Base-by-base conservation (phyloP, 2,797 vertebrate species). In the Rhyacichthys aspro region DNA sequence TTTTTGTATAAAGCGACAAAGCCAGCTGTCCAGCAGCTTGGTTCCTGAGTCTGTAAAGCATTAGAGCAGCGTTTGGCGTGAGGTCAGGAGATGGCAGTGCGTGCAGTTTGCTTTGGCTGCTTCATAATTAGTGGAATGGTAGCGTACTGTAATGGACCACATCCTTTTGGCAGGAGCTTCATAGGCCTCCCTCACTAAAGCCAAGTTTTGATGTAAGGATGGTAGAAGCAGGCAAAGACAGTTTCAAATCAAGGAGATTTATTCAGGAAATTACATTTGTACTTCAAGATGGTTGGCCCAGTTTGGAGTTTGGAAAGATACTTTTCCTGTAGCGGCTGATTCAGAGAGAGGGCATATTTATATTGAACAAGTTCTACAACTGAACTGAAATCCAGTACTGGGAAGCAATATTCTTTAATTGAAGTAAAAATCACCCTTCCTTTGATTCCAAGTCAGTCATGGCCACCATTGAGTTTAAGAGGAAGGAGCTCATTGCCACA, bases 121-220 rank as follows among this genome's bases (percentile, higher is more conserved):
- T 91, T 93, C 90, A 90, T 93, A 94, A 95, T 94, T 94, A 94
- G 86, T 83, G 86, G 90, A 91, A 92, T 67, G 77, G 90, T 92
- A 89, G 92, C 88, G 87, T 91, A 89, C 91, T 94, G 89, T 95
- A 95, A 95, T 95, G 93, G 93, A 94, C 94, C 94, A 95, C 95
- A 96, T 96, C 95, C 94, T 89, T 87, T 94, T 95, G 94, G 95
- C 94, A 89, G 83, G 81, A 90, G 90, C 91, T 93, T 90, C 87
- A 87, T 74, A 89, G 59, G 52, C 28, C 47, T 68, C 59, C 60
- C 82, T 73, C 74, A 58, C 66, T 88, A 84, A 89, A 91, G 90
- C 91, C 88, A 76, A 93, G 91, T 94, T 94, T 94, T 92, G 88
- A 91, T 92, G 95, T 90, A 78, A 88, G 91, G 90, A 89, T 77